Conservation (phyloP, 2,888 invertebrate species). For the Biston betularia region DNA sequence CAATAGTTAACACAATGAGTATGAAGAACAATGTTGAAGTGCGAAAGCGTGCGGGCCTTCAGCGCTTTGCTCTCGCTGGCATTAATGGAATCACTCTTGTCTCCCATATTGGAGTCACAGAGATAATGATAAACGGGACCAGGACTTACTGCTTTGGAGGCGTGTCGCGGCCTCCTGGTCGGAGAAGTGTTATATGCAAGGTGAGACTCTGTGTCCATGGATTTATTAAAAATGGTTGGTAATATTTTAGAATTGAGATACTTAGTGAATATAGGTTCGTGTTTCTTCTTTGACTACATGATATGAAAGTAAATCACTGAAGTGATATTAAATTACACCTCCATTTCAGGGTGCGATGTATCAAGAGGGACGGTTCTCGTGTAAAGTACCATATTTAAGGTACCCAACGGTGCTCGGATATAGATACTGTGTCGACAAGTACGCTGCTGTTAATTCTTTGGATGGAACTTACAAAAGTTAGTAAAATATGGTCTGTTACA, state of each 20-base stretch:
- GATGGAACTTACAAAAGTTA: constrained; percentile 78
- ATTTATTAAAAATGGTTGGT: too few species aligned
- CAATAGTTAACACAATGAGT: constrained; percentile 83
- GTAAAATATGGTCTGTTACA: too few species aligned
- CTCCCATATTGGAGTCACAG: constrained; percentile 80
- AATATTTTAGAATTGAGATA: too few species aligned
- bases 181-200: constrained; percentile 79
- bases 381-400: constrained; percentile 74
- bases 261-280: too few species aligned
- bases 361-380: constrained; percentile 76
- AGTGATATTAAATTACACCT: too few species aligned
- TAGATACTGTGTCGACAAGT: constrained; percentile 75
- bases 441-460: constrained; percentile 71
- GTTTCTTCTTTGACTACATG: too few species aligned
- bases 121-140: constrained; percentile 82
- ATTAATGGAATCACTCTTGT: constrained; percentile 79
- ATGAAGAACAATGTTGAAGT: constrained; percentile 83
- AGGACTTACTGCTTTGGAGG: constrained; percentile 80
- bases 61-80: constrained; percentile 80
- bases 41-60: constrained; percentile 78
- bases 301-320: too few species aligned
- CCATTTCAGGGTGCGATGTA: constrained; percentile 78
- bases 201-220: constrained; percentile 44
- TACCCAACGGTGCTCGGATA: constrained; percentile 74
- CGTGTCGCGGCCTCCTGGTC: constrained; percentile 75